phyloP scores from a whole-genome alignment of 2,797 vertebrate genomes.

The Poeciliopsis infans region DNA sequence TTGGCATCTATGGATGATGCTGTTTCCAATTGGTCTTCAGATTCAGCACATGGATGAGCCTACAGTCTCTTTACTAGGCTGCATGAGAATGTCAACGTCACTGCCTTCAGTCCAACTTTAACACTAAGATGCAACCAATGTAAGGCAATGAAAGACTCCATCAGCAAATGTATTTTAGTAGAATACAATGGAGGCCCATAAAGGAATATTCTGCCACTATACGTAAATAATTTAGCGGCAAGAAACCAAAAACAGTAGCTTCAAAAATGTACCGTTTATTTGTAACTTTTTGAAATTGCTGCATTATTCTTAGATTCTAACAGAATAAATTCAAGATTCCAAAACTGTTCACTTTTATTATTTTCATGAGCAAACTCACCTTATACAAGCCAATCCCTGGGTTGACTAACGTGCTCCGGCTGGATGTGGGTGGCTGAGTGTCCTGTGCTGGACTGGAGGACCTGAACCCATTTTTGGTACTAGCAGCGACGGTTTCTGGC shows the following conservation, averaged over 20 bases:
- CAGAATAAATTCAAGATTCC: neutral
- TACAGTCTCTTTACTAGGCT: neutral
- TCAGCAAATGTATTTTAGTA: neutral
- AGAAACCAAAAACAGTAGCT: neutral
- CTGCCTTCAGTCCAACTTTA: neutral
- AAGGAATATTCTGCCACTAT: neutral
- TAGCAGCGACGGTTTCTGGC: slow-evolving; percentile 70
- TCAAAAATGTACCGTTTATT: neutral
- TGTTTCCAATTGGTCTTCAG: neutral
- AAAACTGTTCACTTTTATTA: neutral
- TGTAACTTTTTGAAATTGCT: neutral
- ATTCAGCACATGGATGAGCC: too few relatives aligned
- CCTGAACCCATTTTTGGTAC: slow-evolving; percentile 87
- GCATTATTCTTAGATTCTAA: neutral
- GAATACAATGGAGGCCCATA: neutral
- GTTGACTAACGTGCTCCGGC: slow-evolving; percentile 85
- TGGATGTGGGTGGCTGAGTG: slow-evolving; percentile 88
- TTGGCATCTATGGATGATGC: neutral
- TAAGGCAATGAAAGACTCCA: neutral
- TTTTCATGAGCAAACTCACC: slow-evolving; percentile 73
- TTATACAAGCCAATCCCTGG: slow-evolving; percentile 94
- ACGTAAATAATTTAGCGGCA: neutral
- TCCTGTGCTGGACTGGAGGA: slow-evolving; percentile 73
- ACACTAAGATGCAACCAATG: neutral
- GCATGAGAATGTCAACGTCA: neutral